Evolutionary conservation across 2,888 invertebrate genomes (phyloP), one percentile per base, ranked within the genome.

Genomic region (Drosophila acutilabella): DNA sequence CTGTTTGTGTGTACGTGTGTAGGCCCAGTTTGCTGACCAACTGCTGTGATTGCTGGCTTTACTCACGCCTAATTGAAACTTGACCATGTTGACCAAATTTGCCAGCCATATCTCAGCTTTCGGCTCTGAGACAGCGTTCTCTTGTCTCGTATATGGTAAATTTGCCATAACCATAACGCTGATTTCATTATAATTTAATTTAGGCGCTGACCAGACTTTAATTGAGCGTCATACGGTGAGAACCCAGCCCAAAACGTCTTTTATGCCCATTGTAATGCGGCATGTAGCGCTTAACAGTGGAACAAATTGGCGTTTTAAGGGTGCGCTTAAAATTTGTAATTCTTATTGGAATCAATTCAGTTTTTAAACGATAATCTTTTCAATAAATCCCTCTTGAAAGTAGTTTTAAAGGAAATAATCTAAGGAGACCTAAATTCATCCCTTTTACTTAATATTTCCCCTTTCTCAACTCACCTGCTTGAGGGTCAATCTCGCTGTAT

Each of bases 401-500:
- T 3, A 20, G 20, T 20, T 20, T 20, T 20, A 3, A 20, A 20
- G 20, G 3, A 20, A 20, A 20, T 20, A 23, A 23, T 23, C 5
- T 23, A 23, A 23, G 23, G 4, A 4, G 4, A 5, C 23, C 23
- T 23, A 0, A 18, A 18, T 23, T 4, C 3, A 23, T 4, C 4
- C 6, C 23, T 6, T 30, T 30, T 30, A 30, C 30, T 30, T 30
- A 2, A 30, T 23, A n/a, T 23, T 23, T 23, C 6, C 6, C 6
- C 5, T 8, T 1, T 30, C 30, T 2, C 2, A 30, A 91, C 94
- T 93, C 94, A 97, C 97, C 94, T 98, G 97, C 94, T 97, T 97
- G 44, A 99, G 94, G 78, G 96, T 95, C 74, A 99, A 94, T 93
- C 97, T 97, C 71, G 97, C 97, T 59, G 96, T 96, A 91, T 97